A percentile compares a stretch with the other conserved stretches of the same genome.
Evolutionary conservation across 2,113 vertebrate genomes (phyloP).

Genomic region (Phaetusa simplex): DNA sequence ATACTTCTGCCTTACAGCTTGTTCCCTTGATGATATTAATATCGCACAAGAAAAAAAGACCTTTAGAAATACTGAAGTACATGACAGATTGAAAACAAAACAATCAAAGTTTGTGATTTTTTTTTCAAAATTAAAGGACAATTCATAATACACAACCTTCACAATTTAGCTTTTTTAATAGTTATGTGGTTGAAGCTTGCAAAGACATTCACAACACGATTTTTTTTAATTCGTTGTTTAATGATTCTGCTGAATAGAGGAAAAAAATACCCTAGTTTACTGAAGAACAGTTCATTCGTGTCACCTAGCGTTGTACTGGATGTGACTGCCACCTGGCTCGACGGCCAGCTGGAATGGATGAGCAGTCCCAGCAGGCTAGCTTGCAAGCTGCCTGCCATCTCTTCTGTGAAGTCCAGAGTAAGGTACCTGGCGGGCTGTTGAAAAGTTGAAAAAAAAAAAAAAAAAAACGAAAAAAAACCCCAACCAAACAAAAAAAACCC

Average conservation of each 20-base stretch:
- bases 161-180: not conserved
- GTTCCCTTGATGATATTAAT: not conserved
- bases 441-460: not conserved
- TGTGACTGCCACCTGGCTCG: not conserved
- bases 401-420: not conserved
- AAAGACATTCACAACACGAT: not conserved
- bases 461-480: not conserved
- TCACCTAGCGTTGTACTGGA: not conserved
- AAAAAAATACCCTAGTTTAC: not conserved
- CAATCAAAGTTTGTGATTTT: not conserved
- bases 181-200: accelerated
- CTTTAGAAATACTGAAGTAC: not conserved
- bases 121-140: not conserved
- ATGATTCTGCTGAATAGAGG: not conserved
- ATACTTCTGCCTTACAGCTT: not conserved
- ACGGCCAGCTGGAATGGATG: not conserved
- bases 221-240: not conserved
- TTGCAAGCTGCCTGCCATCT: not conserved
- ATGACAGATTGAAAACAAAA: not conserved
- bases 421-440: not conserved
- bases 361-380: not conserved
- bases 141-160: not conserved
- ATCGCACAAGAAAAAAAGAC: not conserved
- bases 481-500: no score
- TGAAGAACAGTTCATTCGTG: not conserved